Evolutionary conservation across 2,797 vertebrate species (phyloP), one percentile per base, ranked within the genome.

Genomic region (Microctenopoma steveboyesi): DNA sequence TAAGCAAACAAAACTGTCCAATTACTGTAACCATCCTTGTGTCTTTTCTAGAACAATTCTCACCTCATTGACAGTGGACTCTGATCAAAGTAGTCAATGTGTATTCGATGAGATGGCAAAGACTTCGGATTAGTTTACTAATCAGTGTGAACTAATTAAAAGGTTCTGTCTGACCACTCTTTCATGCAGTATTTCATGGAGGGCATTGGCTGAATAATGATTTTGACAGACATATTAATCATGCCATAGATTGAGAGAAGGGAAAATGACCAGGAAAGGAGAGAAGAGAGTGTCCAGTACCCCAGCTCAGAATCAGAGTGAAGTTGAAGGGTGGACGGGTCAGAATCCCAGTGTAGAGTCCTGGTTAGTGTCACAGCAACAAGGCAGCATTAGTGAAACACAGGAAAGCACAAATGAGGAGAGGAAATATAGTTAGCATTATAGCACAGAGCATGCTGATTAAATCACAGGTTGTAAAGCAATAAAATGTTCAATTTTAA

Each of bases 301-400:
- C 97, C 96, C 95, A 97, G 94, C 94, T 99, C 97, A 94, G 96
- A 97, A 92, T 98, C 96, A 96, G 97, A 98, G 94, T 99, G 97
- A 93, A 99, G 97, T 94, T 98, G 97, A 91, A 99, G 96, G 93
- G 97, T 96, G 92, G 97, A 99, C 84, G 97, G 97, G 93, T 99
- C 97, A 96, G 97, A 98, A 95, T 99, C 97, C 97, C 98, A 99
- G 88, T 99, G 97, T 92, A 99, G 97, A 95, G 96, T 99, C 98
- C 97, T 99, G 96, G 94, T 93, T 95, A 96, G 96, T 96, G 95
- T 94, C 94, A 94, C 93, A 91, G 94, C 95, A 95, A 95, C 93
- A 95, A 95, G 93, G 95, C 94, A 94, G 94, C 94, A 93, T 97
- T 97, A 98, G 95, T 95, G 93, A 95, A 93, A 91, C 39, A 87